Conservation (phyloP, 2,797 vertebrate species). For the Danio jaintianensis region DNA sequence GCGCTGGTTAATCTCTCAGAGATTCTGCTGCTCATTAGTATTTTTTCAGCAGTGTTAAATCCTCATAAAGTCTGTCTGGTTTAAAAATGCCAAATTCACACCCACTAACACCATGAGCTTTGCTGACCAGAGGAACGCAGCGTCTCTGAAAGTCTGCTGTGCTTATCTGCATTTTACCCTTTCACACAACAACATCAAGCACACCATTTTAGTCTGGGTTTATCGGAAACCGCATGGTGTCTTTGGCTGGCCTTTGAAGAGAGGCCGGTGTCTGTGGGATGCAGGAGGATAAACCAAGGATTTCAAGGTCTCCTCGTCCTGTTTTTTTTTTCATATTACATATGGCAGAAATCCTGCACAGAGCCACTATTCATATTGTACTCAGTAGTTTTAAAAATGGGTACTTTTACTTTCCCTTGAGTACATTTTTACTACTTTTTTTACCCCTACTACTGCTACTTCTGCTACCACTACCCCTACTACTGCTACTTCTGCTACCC, state of each 20-base stretch:
- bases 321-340: not conserved
- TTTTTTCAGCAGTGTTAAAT: not conserved
- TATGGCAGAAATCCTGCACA: not conserved
- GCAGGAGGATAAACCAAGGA: conserved; percentile 2
- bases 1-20: conserved; percentile 1
- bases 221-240: conserved; percentile 17
- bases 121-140: not conserved
- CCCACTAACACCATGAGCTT: not conserved
- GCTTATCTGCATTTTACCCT: conserved; percentile 17
- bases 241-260: conserved; percentile 33
- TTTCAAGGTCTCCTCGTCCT: conserved; percentile 30
- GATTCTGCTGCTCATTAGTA: conserved; percentile 18
- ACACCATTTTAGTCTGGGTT: conserved; percentile 7
- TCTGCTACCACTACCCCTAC: no score
- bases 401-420: no score
- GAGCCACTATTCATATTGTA: not conserved
- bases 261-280: not conserved
- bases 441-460: no score
- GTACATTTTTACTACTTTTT: no score
- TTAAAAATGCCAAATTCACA: not conserved
- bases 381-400: no score
- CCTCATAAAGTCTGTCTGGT: conserved; percentile 1
- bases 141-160: not conserved
- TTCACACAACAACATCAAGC: conserved; percentile 21
- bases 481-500: no score